Evolutionary conservation across 1,140 invertebrate species (phyloP), one percentile per base, ranked within the genome.

Genomic region (Probaryconus sp.): DNA sequence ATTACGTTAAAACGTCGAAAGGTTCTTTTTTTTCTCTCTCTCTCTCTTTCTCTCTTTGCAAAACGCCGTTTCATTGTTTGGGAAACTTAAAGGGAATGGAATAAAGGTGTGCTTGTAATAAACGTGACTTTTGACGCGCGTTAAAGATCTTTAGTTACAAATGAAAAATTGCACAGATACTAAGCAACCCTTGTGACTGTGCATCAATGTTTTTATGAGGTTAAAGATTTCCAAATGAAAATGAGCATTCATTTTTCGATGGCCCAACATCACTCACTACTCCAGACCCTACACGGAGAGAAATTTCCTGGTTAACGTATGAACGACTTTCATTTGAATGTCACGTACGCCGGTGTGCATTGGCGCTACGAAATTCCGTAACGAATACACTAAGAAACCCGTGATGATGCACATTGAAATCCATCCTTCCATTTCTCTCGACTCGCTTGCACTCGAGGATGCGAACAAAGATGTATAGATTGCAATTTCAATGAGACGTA

Each of bases 241-340:
- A 71, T 71, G 50, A 63, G 35, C 56, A 58, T 63, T 71, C 42
- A 33, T 71, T 63, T 58, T 63, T 51, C 47, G 21, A 48, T 63
- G 56, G 61, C 61, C 43, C 17, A 21, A 50, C 64, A 58, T 68
- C 47, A 61, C 47, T 51, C 55, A 43, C 16, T 5, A 5, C n/a
- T 20, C 1, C 40, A 20, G 58, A 71, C 67, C 67, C 67, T 71
- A 64, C 60, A 64, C 68, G 68, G 60, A 71, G 68, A 64, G 67
- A 71, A 71, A 64, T 58, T 71, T 7, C 17, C 31, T 60, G 9
- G 42, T 64, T 70, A 58, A 71, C 24, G 18, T 71, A 64, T 37
- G 43, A 43, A 30, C 42, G 40, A 63, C 58, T 71, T 63, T 63
- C 67, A 56, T 70, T 48, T 70, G 56, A 70, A 70, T 63, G 56